Base-by-base conservation (phyloP, 2,888 invertebrate species). In the Andrena fulva region DNA sequence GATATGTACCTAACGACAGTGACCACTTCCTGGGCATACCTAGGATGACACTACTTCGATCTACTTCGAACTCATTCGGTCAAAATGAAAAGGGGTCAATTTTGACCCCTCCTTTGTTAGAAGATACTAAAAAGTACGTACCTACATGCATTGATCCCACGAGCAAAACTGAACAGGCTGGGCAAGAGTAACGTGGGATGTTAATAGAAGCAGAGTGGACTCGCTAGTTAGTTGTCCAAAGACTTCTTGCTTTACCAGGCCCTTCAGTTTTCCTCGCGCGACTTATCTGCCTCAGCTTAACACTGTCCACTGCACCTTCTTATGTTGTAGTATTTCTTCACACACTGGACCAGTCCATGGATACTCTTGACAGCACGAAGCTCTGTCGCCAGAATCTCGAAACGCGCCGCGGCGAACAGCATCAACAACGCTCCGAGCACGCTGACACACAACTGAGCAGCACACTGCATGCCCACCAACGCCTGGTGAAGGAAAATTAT, bases 321-420 rank as follows among this genome's bases (percentile, higher is more conserved):
- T n/a, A 33, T 10, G 10, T 2, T 5, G 5, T 69, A n/a, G 35
- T 27, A 69, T 3, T 69, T 56, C 24, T 56, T 16, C 8, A 69
- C 2, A 16, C 68, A 68, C 12, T 24, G 20, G 8, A 7, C 33
- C 33, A 68, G 54, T 12, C 10, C 31, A 1, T 24, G 31, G 52
- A 35, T 4, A 24, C 2, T 35, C 27, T 4, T 2, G 4, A 27
- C 56, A 2, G n/a, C 16, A 10, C 69, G 54, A 4, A 75, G 10
- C 6, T 75, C 75, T 1, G 35, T 7, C 12, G 27, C 50, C 31
- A 70, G 2, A 27, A 71, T 70, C 4, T 75, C 60, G 29, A 75
- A 75, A 3, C 62, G 60, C 1, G 60, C 52, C 0, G 75, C n/a
- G 1, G 62, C 27, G 10, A 70, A 71, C n/a, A 70, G 31, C 2